phyloP scores from a whole-genome alignment of 1,140 invertebrate genomes.

The Centruroides vittatus region DNA sequence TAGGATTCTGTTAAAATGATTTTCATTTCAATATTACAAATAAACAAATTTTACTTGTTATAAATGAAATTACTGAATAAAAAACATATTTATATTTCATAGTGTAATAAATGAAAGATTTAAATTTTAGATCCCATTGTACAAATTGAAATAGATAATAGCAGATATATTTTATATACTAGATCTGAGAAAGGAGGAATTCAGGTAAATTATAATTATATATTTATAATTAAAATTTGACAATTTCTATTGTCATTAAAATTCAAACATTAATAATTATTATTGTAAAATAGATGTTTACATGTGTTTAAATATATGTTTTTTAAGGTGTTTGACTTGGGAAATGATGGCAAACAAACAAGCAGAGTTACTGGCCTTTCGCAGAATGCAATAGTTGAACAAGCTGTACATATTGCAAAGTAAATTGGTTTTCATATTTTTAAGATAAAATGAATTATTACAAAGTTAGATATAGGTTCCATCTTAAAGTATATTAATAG shows the following conservation, averaged over 20 bases:
- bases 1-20: too few relatives aligned
- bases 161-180: conserved; percentile 77
- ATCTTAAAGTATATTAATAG: too few relatives aligned
- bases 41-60: too few relatives aligned
- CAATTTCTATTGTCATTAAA: background rate
- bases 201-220: conserved; percentile 34
- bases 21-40: too few relatives aligned
- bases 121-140: conserved; percentile 53
- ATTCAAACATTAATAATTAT: background rate
- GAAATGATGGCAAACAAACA: conserved; percentile 54
- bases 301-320: conserved; percentile 15
- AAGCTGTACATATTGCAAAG: conserved; percentile 62
- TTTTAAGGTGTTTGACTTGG: conserved; percentile 80
- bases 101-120: background rate
- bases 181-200: conserved; percentile 48
- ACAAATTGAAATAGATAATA: conserved; percentile 82
- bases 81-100: too few relatives aligned
- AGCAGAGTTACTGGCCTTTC: conserved; percentile 56
- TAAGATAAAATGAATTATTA: too few relatives aligned
- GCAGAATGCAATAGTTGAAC: conserved; percentile 58
- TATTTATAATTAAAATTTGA: background rate
- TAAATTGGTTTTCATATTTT: conserved; percentile 29
- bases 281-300: background rate
- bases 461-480: too few relatives aligned
- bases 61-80: too few relatives aligned